These are phyloP conservation scores for Brotula barbata DNA, from an alignment of 2,797 vertebrate genomes.

Conservation along the genomic window DNA sequence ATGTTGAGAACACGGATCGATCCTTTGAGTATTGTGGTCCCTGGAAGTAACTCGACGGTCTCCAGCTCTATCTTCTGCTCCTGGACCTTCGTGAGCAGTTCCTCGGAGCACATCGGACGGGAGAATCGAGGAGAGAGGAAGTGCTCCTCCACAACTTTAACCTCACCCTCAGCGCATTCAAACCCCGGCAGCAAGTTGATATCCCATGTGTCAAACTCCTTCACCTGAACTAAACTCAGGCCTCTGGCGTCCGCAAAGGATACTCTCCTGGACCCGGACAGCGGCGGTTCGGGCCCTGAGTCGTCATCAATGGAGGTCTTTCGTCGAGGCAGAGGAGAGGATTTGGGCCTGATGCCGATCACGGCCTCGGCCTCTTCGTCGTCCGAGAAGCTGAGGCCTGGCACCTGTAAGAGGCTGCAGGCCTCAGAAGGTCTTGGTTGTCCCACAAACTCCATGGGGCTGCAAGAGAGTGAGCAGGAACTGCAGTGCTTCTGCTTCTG, in stretches of 20 bases:
- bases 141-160: constrained; percentile 79
- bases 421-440: constrained; percentile 71
- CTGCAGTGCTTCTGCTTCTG: constrained; percentile 75
- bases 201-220: constrained; percentile 90
- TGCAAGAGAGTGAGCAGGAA: constrained; percentile 78
- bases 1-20: constrained; percentile 90
- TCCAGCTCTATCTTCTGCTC: constrained; percentile 87
- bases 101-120: constrained; percentile 77
- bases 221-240: constrained; percentile 90
- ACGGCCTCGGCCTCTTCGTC: constrained; percentile 82
- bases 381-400: constrained; percentile 68
- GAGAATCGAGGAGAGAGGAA: constrained; percentile 82
- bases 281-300: constrained; percentile 72
- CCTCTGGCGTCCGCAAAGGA: constrained; percentile 95
- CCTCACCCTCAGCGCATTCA: constrained; percentile 62
- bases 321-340: constrained; percentile 87
- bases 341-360: constrained; percentile 80
- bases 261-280: constrained; percentile 84
- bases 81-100: constrained; percentile 79
- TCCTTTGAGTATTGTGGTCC: constrained; percentile 86
- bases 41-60: constrained; percentile 81
- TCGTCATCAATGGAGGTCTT: constrained; percentile 85
- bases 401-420: constrained; percentile 56
- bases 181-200: constrained; percentile 69
- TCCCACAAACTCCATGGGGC: constrained; percentile 88